These are phyloP conservation scores for Troilus luridus DNA, from an alignment of 2,888 invertebrate genomes.

Conservation along the genomic window DNA sequence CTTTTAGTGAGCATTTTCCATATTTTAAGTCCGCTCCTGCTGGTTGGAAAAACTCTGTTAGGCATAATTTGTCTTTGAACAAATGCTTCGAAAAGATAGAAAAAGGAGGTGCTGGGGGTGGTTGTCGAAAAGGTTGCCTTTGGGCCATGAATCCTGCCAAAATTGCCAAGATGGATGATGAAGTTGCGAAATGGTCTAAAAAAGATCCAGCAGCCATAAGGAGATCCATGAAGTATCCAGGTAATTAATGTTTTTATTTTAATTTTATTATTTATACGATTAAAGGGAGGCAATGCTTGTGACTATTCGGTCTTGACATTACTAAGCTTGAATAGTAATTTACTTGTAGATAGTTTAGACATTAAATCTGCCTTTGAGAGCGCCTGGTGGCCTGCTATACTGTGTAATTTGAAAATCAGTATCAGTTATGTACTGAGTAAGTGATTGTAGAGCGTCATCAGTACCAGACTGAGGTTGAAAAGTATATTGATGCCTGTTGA, in stretches of 20 bases:
- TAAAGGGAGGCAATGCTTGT: no score
- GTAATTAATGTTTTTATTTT: conserved; percentile 69
- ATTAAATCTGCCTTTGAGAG: no score
- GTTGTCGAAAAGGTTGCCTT: conserved; percentile 78
- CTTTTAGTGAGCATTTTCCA: conserved; percentile 93
- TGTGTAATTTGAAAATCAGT: no score
- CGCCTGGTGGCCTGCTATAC: no score
- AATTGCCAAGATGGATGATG: conserved; percentile 97
- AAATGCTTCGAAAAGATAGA: conserved; percentile 95
- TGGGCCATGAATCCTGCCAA: conserved; percentile 98
- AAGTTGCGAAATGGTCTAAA: conserved; percentile 96
- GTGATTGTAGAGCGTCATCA: no score
- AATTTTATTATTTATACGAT: no score
- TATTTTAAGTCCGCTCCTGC: conserved; percentile 98
- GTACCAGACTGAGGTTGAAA: no score
- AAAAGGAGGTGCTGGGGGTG: conserved; percentile 77
- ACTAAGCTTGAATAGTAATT: no score
- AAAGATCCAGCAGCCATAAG: conserved; percentile 94
- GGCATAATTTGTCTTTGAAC: conserved; percentile 96
- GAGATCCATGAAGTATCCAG: conserved; percentile 94
- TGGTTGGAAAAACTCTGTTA: conserved; percentile 99
- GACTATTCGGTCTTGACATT: no score
- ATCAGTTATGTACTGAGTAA: no score
- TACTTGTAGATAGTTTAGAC: no score
- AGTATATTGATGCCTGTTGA: no score